A percentile compares a stretch with the other conserved stretches of the same genome.
Conservation (phyloP, 1,140 invertebrate genomes). For the Achatina immaculata region DNA sequence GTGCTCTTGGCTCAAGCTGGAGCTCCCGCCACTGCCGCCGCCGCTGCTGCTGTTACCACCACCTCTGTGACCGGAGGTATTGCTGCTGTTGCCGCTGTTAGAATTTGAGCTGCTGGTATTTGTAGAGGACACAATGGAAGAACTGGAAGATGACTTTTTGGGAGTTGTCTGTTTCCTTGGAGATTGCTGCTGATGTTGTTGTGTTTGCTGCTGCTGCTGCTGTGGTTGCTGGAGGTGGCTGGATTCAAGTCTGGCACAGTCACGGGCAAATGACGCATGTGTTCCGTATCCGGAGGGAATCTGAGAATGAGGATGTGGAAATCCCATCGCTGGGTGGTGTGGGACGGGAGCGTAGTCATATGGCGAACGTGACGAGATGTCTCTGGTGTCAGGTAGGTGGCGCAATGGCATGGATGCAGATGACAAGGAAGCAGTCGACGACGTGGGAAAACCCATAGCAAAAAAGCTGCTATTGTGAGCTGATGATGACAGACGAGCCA, state of each 20-base stretch:
- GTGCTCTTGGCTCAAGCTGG: constrained; percentile 40
- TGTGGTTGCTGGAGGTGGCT: constrained; percentile 41
- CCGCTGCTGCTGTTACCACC: constrained; percentile 17
- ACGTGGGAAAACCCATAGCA: constrained; percentile 23
- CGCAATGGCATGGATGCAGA: constrained; percentile 36
- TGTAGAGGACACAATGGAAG: background rate
- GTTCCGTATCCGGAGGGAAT: constrained; percentile 27
- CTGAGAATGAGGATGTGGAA: constrained; percentile 38
- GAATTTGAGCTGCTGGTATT: background rate
- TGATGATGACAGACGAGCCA: constrained; percentile 15
- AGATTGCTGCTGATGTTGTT: constrained; percentile 14
- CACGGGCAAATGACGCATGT: constrained; percentile 23
- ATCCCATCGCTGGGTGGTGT: constrained; percentile 40
- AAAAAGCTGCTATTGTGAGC: constrained; percentile 32
- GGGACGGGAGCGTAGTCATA: constrained; percentile 41
- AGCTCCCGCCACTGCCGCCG: constrained; percentile 11
- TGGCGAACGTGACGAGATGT: constrained; percentile 36
- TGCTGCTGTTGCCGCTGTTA: constrained; percentile 10
- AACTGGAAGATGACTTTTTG: constrained; percentile 24
- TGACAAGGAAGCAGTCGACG: constrained; percentile 18
- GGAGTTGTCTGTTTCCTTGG: constrained; percentile 8
- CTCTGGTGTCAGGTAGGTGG: constrained; percentile 26
- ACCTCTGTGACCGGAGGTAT: constrained; percentile 11
- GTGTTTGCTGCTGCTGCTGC: constrained; percentile 30
- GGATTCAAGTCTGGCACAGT: constrained; percentile 32